Evolutionary conservation across 1,140 invertebrate species (phyloP), one percentile per base, ranked within the genome.

Genomic region (Papilio xuthus): DNA sequence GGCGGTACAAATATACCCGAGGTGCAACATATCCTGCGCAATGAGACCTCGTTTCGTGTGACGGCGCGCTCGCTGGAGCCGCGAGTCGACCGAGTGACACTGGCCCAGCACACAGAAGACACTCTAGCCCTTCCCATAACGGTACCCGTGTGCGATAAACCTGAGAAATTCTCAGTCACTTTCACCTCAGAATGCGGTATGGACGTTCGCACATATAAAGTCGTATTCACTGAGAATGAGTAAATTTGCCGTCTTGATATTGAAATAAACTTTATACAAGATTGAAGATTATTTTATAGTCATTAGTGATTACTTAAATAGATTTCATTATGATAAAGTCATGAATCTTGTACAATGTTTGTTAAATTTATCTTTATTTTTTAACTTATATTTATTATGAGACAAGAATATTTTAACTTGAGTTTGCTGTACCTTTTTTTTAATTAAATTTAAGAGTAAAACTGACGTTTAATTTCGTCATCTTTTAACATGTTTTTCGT

Each of bases 181-280:
- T 82, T 93, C 4, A 92, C 89, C n/a, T 93, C 92, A 18, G 90
- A 92, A 18, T 92, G 90, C 75, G 91, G 90, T 60, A 90, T 91
- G 88, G 92, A 93, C 71, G 88, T 93, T 72, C 87, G 92, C 8
- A 91, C 89, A 26, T 93, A 93, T 72, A 90, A 84, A 79, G 86
- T 93, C 60, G 37, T 92, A 18, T 92, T 93, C 60, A 83, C 88
- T 70, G 84, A 88, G 71, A 47, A 67, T 18, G 15, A 28, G 23
- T 10, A 42, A 63, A 78, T 50, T 78, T 37, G 15, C 12, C 8
- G 41, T 23, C 9, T 15, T 44, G 18, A 15, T 67, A 26, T 18
- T 28, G 60, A 26, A 13, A n/a, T 18, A 18, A 50, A 50, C 15
- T 50, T 50, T 50, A 13, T 50, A 18, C n/a, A n/a, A n/a, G n/a